Conservation (phyloP, 2,888 invertebrate species). For the Cancer borealis region DNA sequence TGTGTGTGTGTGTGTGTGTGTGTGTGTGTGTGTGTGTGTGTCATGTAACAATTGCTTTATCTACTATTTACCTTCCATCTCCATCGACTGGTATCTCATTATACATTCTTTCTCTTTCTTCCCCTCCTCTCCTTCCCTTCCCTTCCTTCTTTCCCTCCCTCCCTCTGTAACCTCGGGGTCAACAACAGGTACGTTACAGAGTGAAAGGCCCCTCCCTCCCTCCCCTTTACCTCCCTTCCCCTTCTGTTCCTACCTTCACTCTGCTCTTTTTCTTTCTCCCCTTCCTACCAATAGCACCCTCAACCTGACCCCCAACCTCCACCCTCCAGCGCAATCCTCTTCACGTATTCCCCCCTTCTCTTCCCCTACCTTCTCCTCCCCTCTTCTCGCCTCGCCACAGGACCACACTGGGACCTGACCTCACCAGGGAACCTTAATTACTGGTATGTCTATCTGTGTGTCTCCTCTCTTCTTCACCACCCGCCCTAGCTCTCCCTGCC, state of each 20-base stretch:
- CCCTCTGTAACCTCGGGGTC: constrained; percentile 2
- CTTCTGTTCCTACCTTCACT: neutral
- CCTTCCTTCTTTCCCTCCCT: neutral
- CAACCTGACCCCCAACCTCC: neutral
- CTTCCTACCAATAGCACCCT: neutral
- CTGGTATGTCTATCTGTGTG: constrained; percentile 22
- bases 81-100: neutral
- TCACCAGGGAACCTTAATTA: neutral
- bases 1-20: no score
- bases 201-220: neutral
- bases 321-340: neutral
- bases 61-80: neutral
- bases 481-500: neutral
- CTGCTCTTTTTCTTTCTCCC: constrained; percentile 27
- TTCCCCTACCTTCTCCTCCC: neutral
- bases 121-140: neutral
- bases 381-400: neutral
- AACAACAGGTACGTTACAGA: constrained; percentile 4
- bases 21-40: neutral
- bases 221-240: neutral
- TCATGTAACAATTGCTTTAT: neutral
- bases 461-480: neutral
- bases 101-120: neutral
- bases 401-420: constrained; percentile 1
- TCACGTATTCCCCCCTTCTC: neutral